A percentile compares a stretch with the other conserved stretches of the same genome.
Conservation (phyloP, 1,140 invertebrate species). For the Stenopsyche tienmushanensis region DNA sequence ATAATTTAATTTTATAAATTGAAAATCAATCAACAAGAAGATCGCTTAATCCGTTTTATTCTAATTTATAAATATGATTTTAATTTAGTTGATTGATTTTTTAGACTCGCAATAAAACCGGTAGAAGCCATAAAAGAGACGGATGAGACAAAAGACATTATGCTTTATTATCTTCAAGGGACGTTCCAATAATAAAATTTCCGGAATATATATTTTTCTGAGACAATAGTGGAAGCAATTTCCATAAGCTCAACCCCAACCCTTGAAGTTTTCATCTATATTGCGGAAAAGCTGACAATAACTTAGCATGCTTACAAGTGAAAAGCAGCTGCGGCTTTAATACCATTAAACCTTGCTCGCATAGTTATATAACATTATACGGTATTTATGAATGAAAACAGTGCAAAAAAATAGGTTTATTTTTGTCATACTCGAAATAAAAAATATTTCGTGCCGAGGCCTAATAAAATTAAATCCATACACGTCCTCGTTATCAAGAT, state of each 20-base stretch:
- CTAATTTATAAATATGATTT: too few relatives aligned
- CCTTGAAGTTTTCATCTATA: constrained; percentile 14
- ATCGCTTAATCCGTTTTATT: too few relatives aligned
- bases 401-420: too few relatives aligned
- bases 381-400: too few relatives aligned
- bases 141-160: constrained; percentile 3
- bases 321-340: constrained; percentile 5
- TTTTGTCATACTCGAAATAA: too few relatives aligned
- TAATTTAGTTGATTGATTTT: constrained; percentile 10
- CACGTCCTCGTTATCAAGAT: background rate
- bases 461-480: too few relatives aligned
- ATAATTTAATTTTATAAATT: too few relatives aligned
- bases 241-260: constrained; percentile 20
- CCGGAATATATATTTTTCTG: constrained; percentile 13
- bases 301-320: constrained; percentile 2
- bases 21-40: too few relatives aligned
- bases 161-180: constrained; percentile 11
- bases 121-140: constrained; percentile 1
- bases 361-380: too few relatives aligned
- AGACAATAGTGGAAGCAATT: constrained; percentile 25
- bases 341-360: constrained; percentile 13
- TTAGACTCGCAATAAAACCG: constrained; percentile 11
- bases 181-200: constrained; percentile 25
- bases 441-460: background rate
- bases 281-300: constrained; percentile 12